Evolutionary conservation across 2,888 invertebrate genomes (phyloP), one percentile per base, ranked within the genome.

Genomic region (Ochlodes sylvanus): DNA sequence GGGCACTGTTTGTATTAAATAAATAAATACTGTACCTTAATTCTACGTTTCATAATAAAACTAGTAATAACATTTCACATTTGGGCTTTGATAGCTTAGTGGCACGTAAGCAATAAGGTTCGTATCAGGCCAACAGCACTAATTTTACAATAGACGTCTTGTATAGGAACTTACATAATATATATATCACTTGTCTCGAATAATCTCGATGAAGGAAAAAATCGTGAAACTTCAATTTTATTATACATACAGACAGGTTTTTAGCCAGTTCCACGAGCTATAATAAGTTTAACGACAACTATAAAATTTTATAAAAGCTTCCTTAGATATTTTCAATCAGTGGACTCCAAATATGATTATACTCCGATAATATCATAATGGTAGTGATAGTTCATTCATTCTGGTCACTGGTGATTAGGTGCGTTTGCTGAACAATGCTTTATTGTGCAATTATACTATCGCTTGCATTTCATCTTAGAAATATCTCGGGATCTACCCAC

Each of bases 391-490:
- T 87, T 86, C 84, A 89, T 88, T 88, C 86, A 87, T 84, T 84
- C 77, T 72, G 77, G 74, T 77, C 75, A 75, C 73, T 71, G 69
- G 70, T 71, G 70, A 69, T 73, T 73, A 78, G 83, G 84, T 84
- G 83, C 79, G 81, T 85, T 84, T 81, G 79, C 74, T 78, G 81
- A 85, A 91, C 90, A 92, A 90, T 86, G 81, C 79, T 81, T 85
- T 85, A 85, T 89, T 90, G 89, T 90, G 88, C 88, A 91, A 90
- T 90, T 88, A 88, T 81, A 77, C 79, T 88, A 90, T 90, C 87
- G 79, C 80, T 81, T 74, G 82, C 86, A 88, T 89, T 88, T 88
- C 85, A 90, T 90, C 88, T 88, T 83, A 83, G 79, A 80, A 78
- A 80, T 77, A 70, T 69, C 77, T 68, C 17, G 77, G 81, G 78